These are phyloP conservation scores for Prunella fulvescens DNA, from an alignment of 2,113 vertebrate species.

Conservation along the genomic window DNA sequence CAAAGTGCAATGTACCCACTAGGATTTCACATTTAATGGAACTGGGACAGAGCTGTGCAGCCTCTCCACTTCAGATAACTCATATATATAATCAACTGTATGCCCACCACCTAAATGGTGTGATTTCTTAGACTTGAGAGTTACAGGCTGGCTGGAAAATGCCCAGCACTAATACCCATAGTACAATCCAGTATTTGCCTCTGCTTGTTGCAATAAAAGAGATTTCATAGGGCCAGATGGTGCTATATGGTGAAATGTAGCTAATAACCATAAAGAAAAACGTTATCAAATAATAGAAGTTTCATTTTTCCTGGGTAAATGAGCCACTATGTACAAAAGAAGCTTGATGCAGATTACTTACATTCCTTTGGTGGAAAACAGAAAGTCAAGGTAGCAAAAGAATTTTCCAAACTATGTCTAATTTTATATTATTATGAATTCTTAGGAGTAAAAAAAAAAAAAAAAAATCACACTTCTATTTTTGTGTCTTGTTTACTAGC, in stretches of 20 bases:
- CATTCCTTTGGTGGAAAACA: background rate
- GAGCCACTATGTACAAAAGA: background rate
- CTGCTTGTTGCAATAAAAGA: background rate
- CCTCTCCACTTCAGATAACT: background rate
- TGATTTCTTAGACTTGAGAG: background rate
- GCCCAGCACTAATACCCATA: background rate
- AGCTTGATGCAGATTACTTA: background rate
- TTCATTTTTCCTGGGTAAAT: background rate
- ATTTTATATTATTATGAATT: background rate
- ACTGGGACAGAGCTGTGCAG: background rate
- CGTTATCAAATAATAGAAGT: background rate
- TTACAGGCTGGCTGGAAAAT: background rate
- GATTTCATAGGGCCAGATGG: background rate
- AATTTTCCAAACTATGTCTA: background rate
- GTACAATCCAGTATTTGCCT: background rate
- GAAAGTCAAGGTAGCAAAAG: background rate
- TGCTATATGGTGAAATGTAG: background rate
- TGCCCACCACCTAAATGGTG: background rate
- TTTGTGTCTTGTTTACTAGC: background rate
- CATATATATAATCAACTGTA: background rate
- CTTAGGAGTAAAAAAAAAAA: background rate
- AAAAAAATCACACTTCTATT: background rate
- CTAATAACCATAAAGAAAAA: background rate
- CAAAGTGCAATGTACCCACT: no score
- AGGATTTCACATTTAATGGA: background rate